phyloP scores from a whole-genome alignment of 1,140 invertebrate species.

The Aphelinus certus region DNA sequence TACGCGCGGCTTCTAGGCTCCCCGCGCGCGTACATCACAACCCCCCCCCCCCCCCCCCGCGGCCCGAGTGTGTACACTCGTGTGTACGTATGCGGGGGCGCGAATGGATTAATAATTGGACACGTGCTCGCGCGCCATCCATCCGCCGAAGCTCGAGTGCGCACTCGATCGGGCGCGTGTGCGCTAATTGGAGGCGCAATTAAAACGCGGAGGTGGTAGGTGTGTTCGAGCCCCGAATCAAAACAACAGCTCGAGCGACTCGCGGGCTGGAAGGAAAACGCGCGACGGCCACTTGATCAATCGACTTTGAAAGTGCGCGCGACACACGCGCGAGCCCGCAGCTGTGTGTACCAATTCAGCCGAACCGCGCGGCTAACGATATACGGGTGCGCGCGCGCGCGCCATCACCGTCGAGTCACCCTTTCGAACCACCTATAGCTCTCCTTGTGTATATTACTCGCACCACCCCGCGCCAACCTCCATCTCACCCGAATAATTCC shows the following conservation, averaged over 20 bases:
- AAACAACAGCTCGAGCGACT: slow-evolving; percentile 42
- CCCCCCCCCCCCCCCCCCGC: neutral
- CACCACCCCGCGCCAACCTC: too few species aligned
- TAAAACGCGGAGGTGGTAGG: slow-evolving; percentile 48
- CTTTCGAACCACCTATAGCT: neutral
- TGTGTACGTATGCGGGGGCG: slow-evolving; percentile 6
- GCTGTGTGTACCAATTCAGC: neutral
- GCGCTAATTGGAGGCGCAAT: slow-evolving; percentile 63
- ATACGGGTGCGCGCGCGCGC: neutral
- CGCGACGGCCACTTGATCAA: slow-evolving; percentile 28
- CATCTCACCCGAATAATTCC: too few species aligned
- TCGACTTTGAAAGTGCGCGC: slow-evolving; percentile 27
- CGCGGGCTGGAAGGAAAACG: neutral
- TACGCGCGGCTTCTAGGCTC: neutral
- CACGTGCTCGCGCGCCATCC: slow-evolving; percentile 49
- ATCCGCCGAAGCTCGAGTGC: slow-evolving; percentile 39
- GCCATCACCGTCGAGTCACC: neutral
- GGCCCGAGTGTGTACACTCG: neutral
- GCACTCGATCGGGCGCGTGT: slow-evolving; percentile 56
- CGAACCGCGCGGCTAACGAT: neutral
- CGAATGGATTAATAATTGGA: slow-evolving; percentile 59
- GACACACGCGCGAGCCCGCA: neutral
- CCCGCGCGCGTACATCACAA: neutral
- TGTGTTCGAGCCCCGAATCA: slow-evolving; percentile 38
- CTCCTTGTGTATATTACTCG: too few species aligned